Evolutionary conservation across 2,113 vertebrate genomes (phyloP).

Genomic region (Genyomyrus donnyi): DNA sequence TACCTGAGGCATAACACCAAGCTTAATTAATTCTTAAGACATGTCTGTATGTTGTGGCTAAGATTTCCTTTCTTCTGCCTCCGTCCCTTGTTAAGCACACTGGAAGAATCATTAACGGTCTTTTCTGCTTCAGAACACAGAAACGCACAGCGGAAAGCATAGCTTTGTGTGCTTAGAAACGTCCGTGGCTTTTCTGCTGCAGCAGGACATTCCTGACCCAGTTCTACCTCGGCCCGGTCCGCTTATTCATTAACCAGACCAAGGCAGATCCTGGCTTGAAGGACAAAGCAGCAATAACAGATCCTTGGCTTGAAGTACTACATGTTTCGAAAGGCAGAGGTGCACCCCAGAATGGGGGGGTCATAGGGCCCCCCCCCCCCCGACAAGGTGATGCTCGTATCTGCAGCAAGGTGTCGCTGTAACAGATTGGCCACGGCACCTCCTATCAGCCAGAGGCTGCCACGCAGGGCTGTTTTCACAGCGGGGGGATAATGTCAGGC

Average conservation of each 20-base stretch:
- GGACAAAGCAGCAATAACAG: neutral
- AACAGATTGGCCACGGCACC: neutral
- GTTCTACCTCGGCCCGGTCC: neutral
- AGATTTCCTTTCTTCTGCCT: neutral
- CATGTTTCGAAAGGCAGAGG: neutral
- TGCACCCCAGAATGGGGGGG: neutral
- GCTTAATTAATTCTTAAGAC: neutral
- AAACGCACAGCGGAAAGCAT: neutral
- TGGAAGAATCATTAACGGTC: neutral
- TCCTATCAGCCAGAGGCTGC: neutral
- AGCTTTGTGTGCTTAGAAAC: neutral
- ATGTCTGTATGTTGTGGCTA: neutral
- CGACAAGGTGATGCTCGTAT: neutral
- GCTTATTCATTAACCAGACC: neutral
- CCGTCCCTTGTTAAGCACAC: neutral
- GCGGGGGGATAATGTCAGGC: constrained; percentile 27
- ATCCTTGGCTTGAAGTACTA: neutral
- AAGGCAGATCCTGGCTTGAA: neutral
- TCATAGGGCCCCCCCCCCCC: neutral
- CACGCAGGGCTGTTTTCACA: neutral
- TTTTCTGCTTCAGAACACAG: neutral
- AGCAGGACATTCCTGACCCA: neutral
- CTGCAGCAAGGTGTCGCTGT: neutral
- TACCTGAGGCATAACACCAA: neutral
- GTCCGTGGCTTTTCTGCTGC: neutral